Base-by-base conservation (phyloP, 30 jellyfish, hydroid and myxozoan genomes). In the Rhopilema esculentum region DNA sequence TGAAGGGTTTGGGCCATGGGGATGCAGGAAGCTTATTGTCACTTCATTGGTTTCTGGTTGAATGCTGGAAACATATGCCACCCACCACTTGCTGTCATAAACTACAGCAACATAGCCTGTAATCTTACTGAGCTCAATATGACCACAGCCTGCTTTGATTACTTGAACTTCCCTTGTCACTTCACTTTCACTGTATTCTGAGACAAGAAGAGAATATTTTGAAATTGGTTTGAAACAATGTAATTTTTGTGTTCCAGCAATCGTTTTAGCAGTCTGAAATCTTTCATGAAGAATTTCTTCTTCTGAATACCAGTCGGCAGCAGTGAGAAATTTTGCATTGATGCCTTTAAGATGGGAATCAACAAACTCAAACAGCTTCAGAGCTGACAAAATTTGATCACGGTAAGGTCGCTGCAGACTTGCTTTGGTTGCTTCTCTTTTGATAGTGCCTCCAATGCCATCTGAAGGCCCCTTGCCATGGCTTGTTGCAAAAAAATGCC, bases 391-490 rank as follows among this genome's bases (percentile, higher is more conserved):
- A 0, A 80, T 80, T 80, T 31, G 90, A 16, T 79, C 48, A 1
- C 27, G 31, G 22, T 53, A 27, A 16, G 89, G 69, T 2, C 89
- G 69, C 24, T 77, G 96, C 1, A 66, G 70, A 26, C 91, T 76
- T 23, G 87, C 91, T 22, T 67, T 33, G 9, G 86, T 89, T 0
- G 91, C 96, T 29, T 52, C 83, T 8, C 80, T 57, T 72, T 78
- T 77, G 79, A 87, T 69, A 0, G 91, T 74, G 0, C 91, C 94
- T n/a, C 96, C 96, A 4, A 82, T 66, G 19, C 96, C 96, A 69
- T 89, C 88, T 23, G 73, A 82, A 4, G 85, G 96, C 23, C 96
- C 82, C 73, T 82, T 71, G 57, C 97, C 89, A 40, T 90, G 93
- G 70, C 87, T 63, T 21, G 91, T 90, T 8, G 93, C 95, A 89